A percentile compares a stretch with the other conserved stretches of the same genome.
phyloP scores from a whole-genome alignment of 2,113 vertebrate genomes.

The Marcusenius ussheri region DNA sequence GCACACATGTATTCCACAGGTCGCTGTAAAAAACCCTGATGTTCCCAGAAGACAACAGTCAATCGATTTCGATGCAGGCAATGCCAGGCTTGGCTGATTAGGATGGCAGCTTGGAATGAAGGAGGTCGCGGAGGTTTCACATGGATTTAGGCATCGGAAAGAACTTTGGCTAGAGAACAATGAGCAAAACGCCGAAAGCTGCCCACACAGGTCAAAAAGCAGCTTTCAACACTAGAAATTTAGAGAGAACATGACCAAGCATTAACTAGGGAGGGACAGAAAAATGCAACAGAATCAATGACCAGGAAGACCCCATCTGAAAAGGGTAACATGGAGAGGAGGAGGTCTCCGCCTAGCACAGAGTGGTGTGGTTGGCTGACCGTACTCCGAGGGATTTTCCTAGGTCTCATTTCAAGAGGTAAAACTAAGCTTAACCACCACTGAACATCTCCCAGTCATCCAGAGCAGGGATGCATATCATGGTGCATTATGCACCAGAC shows the following conservation, averaged over 20 bases:
- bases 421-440: background rate
- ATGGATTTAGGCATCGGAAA: background rate
- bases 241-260: background rate
- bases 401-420: background rate
- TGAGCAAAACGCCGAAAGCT: background rate
- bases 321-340: background rate
- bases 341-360: background rate
- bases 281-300: background rate
- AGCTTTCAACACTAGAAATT: background rate
- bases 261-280: background rate
- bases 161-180: background rate
- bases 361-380: background rate
- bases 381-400: background rate
- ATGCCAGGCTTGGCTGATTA: background rate
- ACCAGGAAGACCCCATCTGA: background rate
- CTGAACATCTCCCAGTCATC: background rate
- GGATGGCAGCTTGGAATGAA: background rate
- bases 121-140: background rate
- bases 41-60: background rate
- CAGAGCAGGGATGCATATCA: background rate
- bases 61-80: background rate
- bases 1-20: background rate
- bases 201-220: background rate
- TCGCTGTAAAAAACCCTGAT: background rate
- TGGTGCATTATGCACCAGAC: background rate